Percentiles rank a stretch among this genome's conserved stretches.
phyloP scores from a whole-genome alignment of 2,888 invertebrate genomes.

The Parapristionchus giblindavisi region DNA sequence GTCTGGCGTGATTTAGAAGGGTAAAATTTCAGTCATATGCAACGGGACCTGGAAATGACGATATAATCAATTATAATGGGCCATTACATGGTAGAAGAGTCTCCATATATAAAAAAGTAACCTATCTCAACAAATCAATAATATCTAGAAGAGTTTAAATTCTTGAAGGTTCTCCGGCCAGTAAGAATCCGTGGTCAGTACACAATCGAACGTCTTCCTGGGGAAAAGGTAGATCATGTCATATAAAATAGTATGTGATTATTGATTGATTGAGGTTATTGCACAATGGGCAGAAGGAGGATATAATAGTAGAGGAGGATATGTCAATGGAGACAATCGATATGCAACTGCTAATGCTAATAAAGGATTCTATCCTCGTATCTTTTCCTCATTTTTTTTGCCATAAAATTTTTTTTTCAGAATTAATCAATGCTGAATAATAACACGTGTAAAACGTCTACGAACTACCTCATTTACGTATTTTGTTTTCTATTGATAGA shows the following conservation, averaged over 20 bases:
- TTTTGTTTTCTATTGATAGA: too few relatives aligned
- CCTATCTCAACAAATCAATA: background rate
- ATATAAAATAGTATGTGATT: background rate
- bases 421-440: too few relatives aligned
- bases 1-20: too few relatives aligned
- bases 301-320: constrained; percentile 3
- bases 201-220: constrained; percentile 24
- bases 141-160: too few relatives aligned
- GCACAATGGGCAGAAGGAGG: constrained; percentile 35
- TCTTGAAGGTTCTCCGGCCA: constrained; percentile 26
- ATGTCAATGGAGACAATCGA: background rate
- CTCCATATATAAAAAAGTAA: constrained; percentile 27
- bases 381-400: too few relatives aligned
- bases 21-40: background rate
- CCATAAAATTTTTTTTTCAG: too few relatives aligned
- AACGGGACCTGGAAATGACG: background rate
- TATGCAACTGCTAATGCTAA: too few relatives aligned
- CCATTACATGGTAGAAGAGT: constrained; percentile 32
- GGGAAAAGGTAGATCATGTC: constrained; percentile 5
- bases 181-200: constrained; percentile 7
- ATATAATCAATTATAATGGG: constrained; percentile 1
- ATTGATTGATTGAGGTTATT: background rate
- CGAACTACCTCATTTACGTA: too few relatives aligned
- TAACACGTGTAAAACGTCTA: too few relatives aligned
- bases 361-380: too few relatives aligned